These are phyloP conservation scores for Orestias chungarensis DNA, from an alignment of 2,797 vertebrate species.

Conservation along the genomic window DNA sequence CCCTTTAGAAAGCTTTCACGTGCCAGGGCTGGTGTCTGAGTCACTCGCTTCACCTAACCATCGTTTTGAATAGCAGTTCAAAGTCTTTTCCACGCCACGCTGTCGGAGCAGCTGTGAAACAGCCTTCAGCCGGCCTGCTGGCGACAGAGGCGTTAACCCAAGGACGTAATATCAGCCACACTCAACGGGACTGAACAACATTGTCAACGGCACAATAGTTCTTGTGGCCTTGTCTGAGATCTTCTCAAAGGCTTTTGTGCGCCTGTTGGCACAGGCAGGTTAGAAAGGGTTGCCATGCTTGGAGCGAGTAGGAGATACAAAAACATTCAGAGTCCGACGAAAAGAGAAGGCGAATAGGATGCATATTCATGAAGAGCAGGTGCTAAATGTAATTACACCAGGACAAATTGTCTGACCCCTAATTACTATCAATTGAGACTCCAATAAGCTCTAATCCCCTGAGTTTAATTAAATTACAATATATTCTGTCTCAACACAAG, in stretches of 20 bases:
- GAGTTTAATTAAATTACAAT: slow-evolving; percentile 42
- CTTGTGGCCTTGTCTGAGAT: slow-evolving; percentile 46
- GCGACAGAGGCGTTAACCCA: slow-evolving; percentile 55
- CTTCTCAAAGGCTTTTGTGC: slow-evolving; percentile 71
- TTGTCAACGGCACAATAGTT: slow-evolving; percentile 70
- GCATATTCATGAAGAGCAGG: slow-evolving; percentile 83
- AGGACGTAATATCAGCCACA: slow-evolving; percentile 56
- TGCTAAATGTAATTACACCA: slow-evolving; percentile 66
- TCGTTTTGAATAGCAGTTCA: slow-evolving; percentile 45
- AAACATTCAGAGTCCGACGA: slow-evolving; percentile 34
- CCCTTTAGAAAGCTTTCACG: slow-evolving; percentile 14
- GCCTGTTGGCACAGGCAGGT: slow-evolving; percentile 46
- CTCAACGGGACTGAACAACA: slow-evolving; percentile 59
- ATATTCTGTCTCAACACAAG: slow-evolving; percentile 13
- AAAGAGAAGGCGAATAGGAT: slow-evolving; percentile 40
- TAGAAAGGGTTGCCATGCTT: slow-evolving; percentile 49
- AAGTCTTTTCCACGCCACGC: slow-evolving; percentile 36
- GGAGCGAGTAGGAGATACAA: slow-evolving; percentile 27
- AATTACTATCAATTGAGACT: slow-evolving; percentile 76
- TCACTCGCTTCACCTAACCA: not conserved
- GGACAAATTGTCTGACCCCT: slow-evolving; percentile 62
- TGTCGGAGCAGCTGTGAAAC: slow-evolving; percentile 59
- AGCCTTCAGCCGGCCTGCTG: slow-evolving; percentile 53
- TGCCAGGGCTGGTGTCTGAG: not conserved
- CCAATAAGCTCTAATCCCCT: slow-evolving; percentile 43